phyloP scores from a whole-genome alignment of 2,888 invertebrate species.

The Rosalia funebris region DNA sequence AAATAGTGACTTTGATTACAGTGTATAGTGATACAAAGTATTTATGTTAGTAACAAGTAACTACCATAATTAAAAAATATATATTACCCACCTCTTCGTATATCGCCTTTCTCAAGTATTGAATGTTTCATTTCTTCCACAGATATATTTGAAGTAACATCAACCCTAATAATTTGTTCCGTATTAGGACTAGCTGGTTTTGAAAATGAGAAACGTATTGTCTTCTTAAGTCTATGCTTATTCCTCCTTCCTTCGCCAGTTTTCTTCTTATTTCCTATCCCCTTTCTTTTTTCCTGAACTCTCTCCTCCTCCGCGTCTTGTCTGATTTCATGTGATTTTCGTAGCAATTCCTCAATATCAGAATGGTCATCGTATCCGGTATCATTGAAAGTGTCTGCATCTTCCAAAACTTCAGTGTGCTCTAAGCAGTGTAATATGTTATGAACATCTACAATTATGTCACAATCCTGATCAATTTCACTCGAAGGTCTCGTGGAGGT shows the following conservation, averaged over 20 bases:
- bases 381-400: conserved; percentile 27
- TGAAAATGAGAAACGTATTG: conserved; percentile 57
- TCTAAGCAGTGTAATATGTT: conserved; percentile 34
- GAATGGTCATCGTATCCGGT: conserved; percentile 53
- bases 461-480: conserved; percentile 34
- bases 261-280: conserved; percentile 30
- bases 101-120: conserved; percentile 19
- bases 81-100: conserved; percentile 12
- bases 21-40: no score
- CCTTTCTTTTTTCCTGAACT: conserved; percentile 30
- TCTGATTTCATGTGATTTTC: conserved; percentile 37
- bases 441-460: conserved; percentile 35
- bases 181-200: conserved; percentile 61
- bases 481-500: neutral
- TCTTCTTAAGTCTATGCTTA: conserved; percentile 51
- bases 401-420: conserved; percentile 20
- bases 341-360: conserved; percentile 54
- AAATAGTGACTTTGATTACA: no score
- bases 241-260: conserved; percentile 2
- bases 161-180: conserved; percentile 61
- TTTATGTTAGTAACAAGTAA: no score
- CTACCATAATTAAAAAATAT: no score
- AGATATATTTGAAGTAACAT: conserved; percentile 59
- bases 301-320: conserved; percentile 27
- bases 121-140: conserved; percentile 43